Percentiles rank a stretch among this genome's conserved stretches.
phyloP scores from a whole-genome alignment of 1,140 invertebrate species.

The Pinna nobilis region DNA sequence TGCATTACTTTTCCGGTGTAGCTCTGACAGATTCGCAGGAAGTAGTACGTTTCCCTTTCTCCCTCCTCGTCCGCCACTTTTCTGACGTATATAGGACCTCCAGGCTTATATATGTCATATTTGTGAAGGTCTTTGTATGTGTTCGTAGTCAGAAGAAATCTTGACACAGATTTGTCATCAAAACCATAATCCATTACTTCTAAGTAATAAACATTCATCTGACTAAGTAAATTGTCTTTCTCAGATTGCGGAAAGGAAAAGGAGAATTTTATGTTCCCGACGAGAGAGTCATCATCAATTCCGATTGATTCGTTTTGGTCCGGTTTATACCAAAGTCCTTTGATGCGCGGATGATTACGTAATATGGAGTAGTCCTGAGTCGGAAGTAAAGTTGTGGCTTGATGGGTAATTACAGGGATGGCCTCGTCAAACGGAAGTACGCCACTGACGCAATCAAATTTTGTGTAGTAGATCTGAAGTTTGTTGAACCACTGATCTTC shows the following conservation, averaged over 20 bases:
- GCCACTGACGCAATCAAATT: conserved; percentile 57
- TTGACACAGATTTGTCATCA: conserved; percentile 54
- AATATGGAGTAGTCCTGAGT: conserved; percentile 54
- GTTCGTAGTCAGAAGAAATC: conserved; percentile 49
- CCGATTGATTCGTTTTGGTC: conserved; percentile 48
- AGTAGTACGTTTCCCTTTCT: conserved; percentile 40
- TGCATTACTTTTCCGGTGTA: conserved; percentile 45
- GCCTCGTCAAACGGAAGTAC: conserved; percentile 54
- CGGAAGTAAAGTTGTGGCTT: conserved; percentile 49
- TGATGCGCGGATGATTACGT: conserved; percentile 50
- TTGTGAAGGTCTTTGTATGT: conserved; percentile 42
- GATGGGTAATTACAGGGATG: conserved; percentile 46
- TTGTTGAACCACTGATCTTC: conserved; percentile 35
- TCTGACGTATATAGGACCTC: conserved; percentile 45
- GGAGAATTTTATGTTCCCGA: conserved; percentile 53
- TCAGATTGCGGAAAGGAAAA: conserved; percentile 43
- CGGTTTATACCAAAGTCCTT: conserved; percentile 53
- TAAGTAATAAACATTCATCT: conserved; percentile 56
- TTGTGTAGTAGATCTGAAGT: conserved; percentile 50
- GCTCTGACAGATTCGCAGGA: conserved; percentile 45
- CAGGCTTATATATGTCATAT: conserved; percentile 52
- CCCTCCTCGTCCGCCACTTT: conserved; percentile 25
- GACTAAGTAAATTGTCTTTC: conserved; percentile 49
- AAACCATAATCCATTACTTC: conserved; percentile 56
- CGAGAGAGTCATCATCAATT: conserved; percentile 35